Evolutionary conservation across 2,113 vertebrate genomes (phyloP), one percentile per base, ranked within the genome.

Genomic region (Zapornia atra): DNA sequence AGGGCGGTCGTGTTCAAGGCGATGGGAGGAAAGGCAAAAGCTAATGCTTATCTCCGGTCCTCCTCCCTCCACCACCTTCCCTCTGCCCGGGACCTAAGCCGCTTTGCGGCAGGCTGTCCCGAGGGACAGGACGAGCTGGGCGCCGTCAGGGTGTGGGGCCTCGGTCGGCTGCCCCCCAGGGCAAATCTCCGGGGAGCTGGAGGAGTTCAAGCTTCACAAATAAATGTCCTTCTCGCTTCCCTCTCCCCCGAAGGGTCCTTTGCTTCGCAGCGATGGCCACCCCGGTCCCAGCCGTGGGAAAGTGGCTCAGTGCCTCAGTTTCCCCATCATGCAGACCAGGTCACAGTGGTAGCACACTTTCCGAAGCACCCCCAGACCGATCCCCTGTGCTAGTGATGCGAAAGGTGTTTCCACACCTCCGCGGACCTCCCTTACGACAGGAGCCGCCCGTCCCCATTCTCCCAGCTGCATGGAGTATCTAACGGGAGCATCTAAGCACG

Each of bases 151-250:
- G 4, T 5, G 14, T 11, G 46, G 13, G 14, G 28, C 48, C 8
- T 6, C n/a, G 10, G 8, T 8, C 40, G n/a, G 17, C 5, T 29
- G 6, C 10, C 6, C 25, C 1, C 4, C 2, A 1, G 6, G 7
- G 16, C 38, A 72, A 64, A 69, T 10, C 20, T 12, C 29, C 6
- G 9, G 10, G n/a, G 9, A 70, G 18, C 22, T 7, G 40, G 15
- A 60, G 28, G 48, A 34, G 24, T 59, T 73, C 46, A 36, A 44
- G 12, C 19, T 56, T 77, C 63, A 29, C 15, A 50, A 36, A 75
- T 29, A 15, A 0, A 15, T 7, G 10, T 8, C n/a, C 9, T 75
- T 57, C 46, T 89, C 33, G 6, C 60, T 54, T 16, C 10, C 36
- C 26, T 53, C 34, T 54, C 66, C 36, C 60, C 60, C 31, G 46